These are phyloP conservation scores for Atractosteus spatula DNA, from an alignment of 2,113 vertebrate species.

Conservation along the genomic window DNA sequence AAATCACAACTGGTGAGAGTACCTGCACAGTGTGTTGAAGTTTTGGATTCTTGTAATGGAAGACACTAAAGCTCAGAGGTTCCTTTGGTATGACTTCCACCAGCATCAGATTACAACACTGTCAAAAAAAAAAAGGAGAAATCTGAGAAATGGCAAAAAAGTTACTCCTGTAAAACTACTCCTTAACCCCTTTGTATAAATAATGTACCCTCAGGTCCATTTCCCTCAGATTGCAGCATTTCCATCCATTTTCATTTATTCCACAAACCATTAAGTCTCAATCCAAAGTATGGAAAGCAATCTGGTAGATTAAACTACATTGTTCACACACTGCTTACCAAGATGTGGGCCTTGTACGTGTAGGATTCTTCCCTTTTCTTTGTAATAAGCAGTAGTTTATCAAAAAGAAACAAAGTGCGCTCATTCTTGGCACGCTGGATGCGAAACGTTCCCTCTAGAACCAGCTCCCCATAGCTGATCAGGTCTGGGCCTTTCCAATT, in stretches of 20 bases:
- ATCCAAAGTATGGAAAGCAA: too few relatives aligned
- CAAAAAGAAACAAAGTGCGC: constrained; percentile 91
- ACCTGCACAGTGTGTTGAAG: constrained; percentile 98
- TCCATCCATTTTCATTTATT: too few relatives aligned
- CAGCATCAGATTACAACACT: constrained; percentile 99
- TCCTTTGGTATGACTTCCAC: constrained; percentile 97
- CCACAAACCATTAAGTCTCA: too few relatives aligned
- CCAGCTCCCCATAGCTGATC: constrained; percentile 91
- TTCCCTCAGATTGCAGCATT: too few relatives aligned
- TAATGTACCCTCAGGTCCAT: too few relatives aligned
- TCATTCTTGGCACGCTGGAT: constrained; percentile 95
- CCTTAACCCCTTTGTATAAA: too few relatives aligned
- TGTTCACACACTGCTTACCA: constrained; percentile 66
- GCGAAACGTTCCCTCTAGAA: constrained; percentile 93
- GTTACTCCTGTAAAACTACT: background rate
- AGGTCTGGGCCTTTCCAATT: constrained; percentile 98
- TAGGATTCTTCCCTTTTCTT: constrained; percentile 94
- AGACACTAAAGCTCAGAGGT: constrained; percentile 92
- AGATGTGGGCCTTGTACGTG: constrained; percentile 92
- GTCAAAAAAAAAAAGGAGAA: constrained; percentile 27
- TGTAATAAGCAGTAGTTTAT: constrained; percentile 91
- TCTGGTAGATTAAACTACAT: too few relatives aligned
- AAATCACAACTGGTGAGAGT: constrained; percentile 29
- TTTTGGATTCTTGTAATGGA: constrained; percentile 98
- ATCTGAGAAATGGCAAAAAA: background rate